Evolutionary conservation across 2,113 vertebrate genomes (phyloP), one percentile per base, ranked within the genome.

Genomic region (Leiothrix lutea): DNA sequence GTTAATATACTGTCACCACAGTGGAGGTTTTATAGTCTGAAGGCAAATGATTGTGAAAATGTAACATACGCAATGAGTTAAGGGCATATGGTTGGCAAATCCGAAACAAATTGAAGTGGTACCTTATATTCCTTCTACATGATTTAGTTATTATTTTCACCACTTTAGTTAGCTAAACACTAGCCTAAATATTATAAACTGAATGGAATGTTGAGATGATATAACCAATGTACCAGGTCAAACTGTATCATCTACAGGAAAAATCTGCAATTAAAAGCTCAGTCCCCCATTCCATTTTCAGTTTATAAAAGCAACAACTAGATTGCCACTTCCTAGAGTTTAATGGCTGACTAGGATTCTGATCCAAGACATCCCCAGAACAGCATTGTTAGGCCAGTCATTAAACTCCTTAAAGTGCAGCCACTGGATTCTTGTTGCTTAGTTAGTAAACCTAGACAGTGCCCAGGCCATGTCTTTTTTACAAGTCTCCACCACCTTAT

Each of bases 251-350:
- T 80, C 80, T 19, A 84, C 81, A 47, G 15, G 12, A 91, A 88
- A 69, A 95, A 94, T 18, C 73, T 21, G 14, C 47, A 77, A 69
- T 85, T 56, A 75, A 47, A 17, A 85, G n/a, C 23, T 86, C 36
- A 6, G 4, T 45, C 45, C 67, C 54, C 45, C 35, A 3, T 95
- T 90, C 80, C 73, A 92, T 92, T 94, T 97, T 94, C 97, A 98
- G 97, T 96, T 98, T 98, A 97, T 97, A 98, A 97, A 83, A 97
- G 97, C 97, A 98, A 97, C 93, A 95, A 97, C 92, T 38, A 38
- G 36, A 38, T 38, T 38, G 91, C 82, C 81, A 84, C 91, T 96
- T 96, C 78, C 24, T 51, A 50, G 61, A 91, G 40, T 60, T 88
- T 82, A 94, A 92, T 38, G 87, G 93, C 57, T 79, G 74, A 20